Evolutionary conservation across 1,140 invertebrate species (phyloP).

Genomic region (Polyergus mexicanus): DNA sequence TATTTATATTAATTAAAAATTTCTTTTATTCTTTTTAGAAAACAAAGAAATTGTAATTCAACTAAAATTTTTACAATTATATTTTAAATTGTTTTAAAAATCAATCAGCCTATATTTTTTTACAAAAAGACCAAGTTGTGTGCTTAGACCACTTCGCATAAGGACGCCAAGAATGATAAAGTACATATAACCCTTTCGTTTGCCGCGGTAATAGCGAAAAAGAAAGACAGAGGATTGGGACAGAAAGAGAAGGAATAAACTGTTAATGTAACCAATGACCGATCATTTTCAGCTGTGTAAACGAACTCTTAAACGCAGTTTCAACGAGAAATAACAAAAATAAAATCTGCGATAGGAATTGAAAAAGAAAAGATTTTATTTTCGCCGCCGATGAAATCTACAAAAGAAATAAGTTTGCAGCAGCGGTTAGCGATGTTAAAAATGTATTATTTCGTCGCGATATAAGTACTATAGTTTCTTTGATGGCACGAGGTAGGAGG

Average conservation of each 20-base stretch:
- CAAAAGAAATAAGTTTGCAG: constrained; percentile 12
- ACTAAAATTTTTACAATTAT: background rate
- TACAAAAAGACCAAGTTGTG: constrained; percentile 33
- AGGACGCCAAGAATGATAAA: background rate
- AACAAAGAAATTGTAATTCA: background rate
- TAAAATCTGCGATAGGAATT: constrained; percentile 55
- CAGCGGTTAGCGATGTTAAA: constrained; percentile 13
- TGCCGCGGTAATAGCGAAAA: constrained; percentile 65
- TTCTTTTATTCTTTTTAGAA: too few relatives aligned
- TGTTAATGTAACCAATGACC: constrained; percentile 65
- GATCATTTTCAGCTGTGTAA: constrained; percentile 51
- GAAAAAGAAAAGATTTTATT: constrained; percentile 8
- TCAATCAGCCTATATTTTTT: constrained; percentile 61
- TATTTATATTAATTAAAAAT: too few relatives aligned
- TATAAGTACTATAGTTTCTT: constrained; percentile 18
- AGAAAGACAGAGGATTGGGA: constrained; percentile 19
- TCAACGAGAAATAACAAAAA: constrained; percentile 64
- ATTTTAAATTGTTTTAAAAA: constrained; percentile 47
- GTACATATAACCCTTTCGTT: constrained; percentile 64
- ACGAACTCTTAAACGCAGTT: constrained; percentile 54
- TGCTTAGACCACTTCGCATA: background rate
- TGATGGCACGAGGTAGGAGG: constrained; percentile 42
- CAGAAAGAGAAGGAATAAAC: constrained; percentile 36
- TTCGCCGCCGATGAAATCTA: constrained; percentile 4
- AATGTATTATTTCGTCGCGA: constrained; percentile 46